Evolutionary conservation across 2,888 invertebrate genomes (phyloP).

Genomic region (Thalpophila matura): DNA sequence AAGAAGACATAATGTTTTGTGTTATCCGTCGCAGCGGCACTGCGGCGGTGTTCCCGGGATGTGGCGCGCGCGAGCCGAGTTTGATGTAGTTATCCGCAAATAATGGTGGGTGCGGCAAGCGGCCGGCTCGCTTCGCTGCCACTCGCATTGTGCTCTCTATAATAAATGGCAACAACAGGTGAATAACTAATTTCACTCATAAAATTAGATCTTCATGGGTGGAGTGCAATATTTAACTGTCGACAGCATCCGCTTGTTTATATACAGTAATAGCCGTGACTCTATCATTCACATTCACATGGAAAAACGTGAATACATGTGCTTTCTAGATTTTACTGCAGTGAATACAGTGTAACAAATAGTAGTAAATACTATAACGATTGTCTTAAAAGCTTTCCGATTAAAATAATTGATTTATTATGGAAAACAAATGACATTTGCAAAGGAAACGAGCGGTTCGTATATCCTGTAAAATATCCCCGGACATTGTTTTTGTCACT

Average conservation of each 20-base stretch:
- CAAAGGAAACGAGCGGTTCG: conserved; percentile 68
- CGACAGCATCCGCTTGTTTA: conserved; percentile 82
- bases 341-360: conserved; percentile 29
- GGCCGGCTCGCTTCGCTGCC: conserved; percentile 78
- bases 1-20: conserved; percentile 58
- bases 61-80: conserved; percentile 59
- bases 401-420: conserved; percentile 66
- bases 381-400: conserved; percentile 59
- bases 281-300: conserved; percentile 72
- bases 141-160: conserved; percentile 85
- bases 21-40: conserved; percentile 10
- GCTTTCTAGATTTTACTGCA: conserved; percentile 39
- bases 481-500: conserved; percentile 83
- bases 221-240: conserved; percentile 88
- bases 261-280: conserved; percentile 77
- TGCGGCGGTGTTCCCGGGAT: conserved; percentile 31
- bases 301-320: conserved; percentile 49
- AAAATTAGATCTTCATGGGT: conserved; percentile 89
- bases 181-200: conserved; percentile 90
- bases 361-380: conserved; percentile 27
- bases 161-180: conserved; percentile 91
- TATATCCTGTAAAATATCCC: conserved; percentile 69
- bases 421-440: conserved; percentile 64
- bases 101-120: conserved; percentile 83
- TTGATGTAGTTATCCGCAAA: conserved; percentile 81